Conservation (phyloP, 2,888 invertebrate species). For the Agrochola lota region DNA sequence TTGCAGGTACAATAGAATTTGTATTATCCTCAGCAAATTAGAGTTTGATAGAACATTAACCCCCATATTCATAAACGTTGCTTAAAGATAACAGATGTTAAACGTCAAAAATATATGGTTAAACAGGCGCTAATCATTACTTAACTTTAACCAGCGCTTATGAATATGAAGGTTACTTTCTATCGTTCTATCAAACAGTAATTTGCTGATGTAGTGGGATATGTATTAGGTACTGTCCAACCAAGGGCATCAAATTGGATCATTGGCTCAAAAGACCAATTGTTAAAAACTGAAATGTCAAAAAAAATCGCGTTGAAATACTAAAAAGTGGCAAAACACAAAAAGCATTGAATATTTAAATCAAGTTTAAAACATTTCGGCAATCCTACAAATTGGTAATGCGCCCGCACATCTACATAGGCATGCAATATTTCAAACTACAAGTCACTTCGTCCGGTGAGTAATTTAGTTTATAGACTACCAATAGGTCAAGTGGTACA, state of each 20-base stretch:
- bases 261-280: background rate
- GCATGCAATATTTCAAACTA: conserved; percentile 43
- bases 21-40: background rate
- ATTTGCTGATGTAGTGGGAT: too few species aligned
- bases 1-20: background rate
- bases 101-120: too few species aligned
- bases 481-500: background rate
- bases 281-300: background rate
- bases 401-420: conserved; percentile 3
- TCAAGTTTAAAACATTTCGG: background rate
- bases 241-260: background rate
- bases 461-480: conserved; percentile 33
- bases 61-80: too few species aligned
- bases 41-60: background rate
- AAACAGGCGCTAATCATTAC: too few species aligned
- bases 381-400: conserved; percentile 10
- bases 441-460: conserved; percentile 33
- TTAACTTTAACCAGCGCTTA: too few species aligned
- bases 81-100: too few species aligned
- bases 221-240: background rate
- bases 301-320: background rate
- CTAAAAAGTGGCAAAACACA: background rate
- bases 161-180: too few species aligned
- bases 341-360: background rate
- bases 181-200: too few species aligned